These are phyloP conservation scores for Onchidella celtica DNA, from an alignment of 2,888 invertebrate species.

Conservation along the genomic window DNA sequence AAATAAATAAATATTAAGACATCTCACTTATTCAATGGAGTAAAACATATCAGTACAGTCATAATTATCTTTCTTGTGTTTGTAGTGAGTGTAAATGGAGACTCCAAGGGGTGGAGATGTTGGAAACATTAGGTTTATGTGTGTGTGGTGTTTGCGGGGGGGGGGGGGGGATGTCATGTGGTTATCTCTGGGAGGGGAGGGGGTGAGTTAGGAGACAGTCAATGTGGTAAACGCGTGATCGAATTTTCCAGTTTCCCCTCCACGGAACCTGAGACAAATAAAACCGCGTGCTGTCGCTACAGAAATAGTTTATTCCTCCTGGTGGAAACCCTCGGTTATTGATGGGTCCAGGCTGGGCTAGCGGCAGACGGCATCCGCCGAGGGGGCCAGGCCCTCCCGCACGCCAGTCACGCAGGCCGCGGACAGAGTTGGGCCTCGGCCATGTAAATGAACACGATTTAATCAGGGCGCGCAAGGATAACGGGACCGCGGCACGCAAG, in stretches of 20 bases:
- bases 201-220: constrained; percentile 36
- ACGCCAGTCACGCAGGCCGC: constrained; percentile 50
- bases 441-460: constrained; percentile 63
- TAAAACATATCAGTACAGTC: too few relatives aligned
- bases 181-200: constrained; percentile 3
- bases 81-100: too few relatives aligned
- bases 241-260: constrained; percentile 46
- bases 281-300: constrained; percentile 52
- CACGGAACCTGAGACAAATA: constrained; percentile 56
- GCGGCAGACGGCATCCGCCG: constrained; percentile 51
- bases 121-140: too few relatives aligned
- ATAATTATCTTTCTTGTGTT: too few relatives aligned
- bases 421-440: constrained; percentile 9
- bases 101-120: too few relatives aligned
- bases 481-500: constrained; percentile 56
- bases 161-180: too few relatives aligned
- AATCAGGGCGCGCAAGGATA: constrained; percentile 56
- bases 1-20: too few relatives aligned
- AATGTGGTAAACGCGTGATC: constrained; percentile 54
- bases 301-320: constrained; percentile 53
- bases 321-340: constrained; percentile 52
- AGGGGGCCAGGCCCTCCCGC: constrained; percentile 46
- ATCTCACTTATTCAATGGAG: too few relatives aligned
- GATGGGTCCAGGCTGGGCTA: constrained; percentile 54
- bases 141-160: too few relatives aligned